Conservation (phyloP, 1,140 invertebrate genomes). For the Calliphora vicina region DNA sequence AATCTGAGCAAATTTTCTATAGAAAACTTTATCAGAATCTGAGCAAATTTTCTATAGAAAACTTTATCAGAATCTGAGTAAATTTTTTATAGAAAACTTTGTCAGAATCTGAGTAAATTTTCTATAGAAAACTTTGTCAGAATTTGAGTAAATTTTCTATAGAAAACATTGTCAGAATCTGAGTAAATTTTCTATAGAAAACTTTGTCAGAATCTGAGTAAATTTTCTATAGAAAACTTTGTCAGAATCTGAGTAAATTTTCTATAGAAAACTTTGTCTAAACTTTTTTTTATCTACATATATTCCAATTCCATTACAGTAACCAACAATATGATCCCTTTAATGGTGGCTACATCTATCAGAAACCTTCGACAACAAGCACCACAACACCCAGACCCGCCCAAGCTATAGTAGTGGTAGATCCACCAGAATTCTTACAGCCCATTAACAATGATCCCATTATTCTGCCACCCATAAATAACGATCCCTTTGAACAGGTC, state of each 20-base stretch:
- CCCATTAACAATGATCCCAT: neutral
- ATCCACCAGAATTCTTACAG: conserved; percentile 39
- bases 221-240: neutral
- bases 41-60: too few species aligned
- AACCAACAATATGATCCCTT: conserved; percentile 19
- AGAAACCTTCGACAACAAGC: conserved; percentile 33
- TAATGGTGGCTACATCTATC: conserved; percentile 40
- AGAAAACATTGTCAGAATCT: neutral
- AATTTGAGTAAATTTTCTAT: neutral
- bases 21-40: too few species aligned
- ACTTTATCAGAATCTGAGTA: too few species aligned
- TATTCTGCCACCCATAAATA: neutral
- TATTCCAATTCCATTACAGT: neutral
- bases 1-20: too few species aligned
- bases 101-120: too few species aligned
- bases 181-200: neutral
- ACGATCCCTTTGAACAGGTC: neutral
- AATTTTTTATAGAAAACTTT: too few species aligned
- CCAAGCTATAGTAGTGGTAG: conserved; percentile 48
- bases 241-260: too few species aligned
- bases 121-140: neutral
- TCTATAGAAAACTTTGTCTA: too few species aligned
- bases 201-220: neutral
- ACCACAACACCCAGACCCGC: conserved; percentile 38
- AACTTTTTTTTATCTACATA: too few species aligned